These are phyloP conservation scores for Atethmia centrago DNA, from an alignment of 2,888 invertebrate species.

Conservation along the genomic window DNA sequence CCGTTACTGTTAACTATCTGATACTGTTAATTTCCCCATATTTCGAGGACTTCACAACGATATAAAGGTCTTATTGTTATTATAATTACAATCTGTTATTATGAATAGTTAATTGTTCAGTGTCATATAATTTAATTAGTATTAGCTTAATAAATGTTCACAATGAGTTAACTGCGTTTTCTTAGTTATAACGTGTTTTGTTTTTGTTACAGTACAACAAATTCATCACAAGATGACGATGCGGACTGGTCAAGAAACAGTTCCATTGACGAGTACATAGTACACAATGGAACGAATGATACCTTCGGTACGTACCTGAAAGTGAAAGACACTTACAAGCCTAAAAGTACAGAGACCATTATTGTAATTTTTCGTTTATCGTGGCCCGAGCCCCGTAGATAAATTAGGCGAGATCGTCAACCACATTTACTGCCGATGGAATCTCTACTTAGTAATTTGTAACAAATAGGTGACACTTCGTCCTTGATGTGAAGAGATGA, in stretches of 20 bases:
- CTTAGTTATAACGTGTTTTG: slow-evolving; percentile 29
- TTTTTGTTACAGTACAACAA: slow-evolving; percentile 82
- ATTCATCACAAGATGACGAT: slow-evolving; percentile 84
- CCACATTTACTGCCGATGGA: slow-evolving; percentile 38
- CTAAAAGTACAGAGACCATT: neutral
- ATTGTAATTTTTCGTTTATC: slow-evolving; percentile 30
- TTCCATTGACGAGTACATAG: slow-evolving; percentile 78
- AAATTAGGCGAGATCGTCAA: slow-evolving; percentile 50
- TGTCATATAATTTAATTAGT: slow-evolving; percentile 31
- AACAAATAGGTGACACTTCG: slow-evolving; percentile 3
- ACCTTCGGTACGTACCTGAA: slow-evolving; percentile 76
- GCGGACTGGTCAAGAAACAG: slow-evolving; percentile 84
- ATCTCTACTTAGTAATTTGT: slow-evolving; percentile 28
- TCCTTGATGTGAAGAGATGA: neutral
- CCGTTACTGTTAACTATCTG: neutral
- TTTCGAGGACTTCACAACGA: slow-evolving; percentile 22
- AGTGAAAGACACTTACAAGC: neutral
- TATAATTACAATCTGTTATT: slow-evolving; percentile 3
- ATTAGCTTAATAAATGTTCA: slow-evolving; percentile 3
- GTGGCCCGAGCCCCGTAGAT: slow-evolving; percentile 18
- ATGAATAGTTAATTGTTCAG: slow-evolving; percentile 21
- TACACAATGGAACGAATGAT: slow-evolving; percentile 79
- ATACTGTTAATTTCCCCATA: slow-evolving; percentile 26
- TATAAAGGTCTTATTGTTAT: slow-evolving; percentile 28
- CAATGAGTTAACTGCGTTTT: neutral